These are phyloP conservation scores for Drosophila maculinotata DNA, from an alignment of 2,888 invertebrate species.

Conservation along the genomic window DNA sequence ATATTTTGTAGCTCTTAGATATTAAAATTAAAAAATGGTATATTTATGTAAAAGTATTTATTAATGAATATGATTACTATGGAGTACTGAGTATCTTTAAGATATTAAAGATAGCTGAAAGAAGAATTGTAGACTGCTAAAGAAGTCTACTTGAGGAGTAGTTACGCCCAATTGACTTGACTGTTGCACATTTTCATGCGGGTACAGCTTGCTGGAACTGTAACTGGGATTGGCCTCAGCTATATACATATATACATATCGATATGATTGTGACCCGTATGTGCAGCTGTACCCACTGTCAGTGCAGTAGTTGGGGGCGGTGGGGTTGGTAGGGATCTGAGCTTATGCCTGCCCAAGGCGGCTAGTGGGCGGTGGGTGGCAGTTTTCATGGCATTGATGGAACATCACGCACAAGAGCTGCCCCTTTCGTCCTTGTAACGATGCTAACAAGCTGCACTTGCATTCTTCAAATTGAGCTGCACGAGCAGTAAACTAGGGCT, in stretches of 20 bases:
- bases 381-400: slow-evolving; percentile 38
- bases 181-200: no score
- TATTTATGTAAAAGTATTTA: neutral
- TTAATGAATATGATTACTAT: no score
- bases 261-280: neutral
- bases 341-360: slow-evolving; percentile 25
- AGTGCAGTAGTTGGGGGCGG: no score
- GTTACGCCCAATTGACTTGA: no score
- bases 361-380: slow-evolving; percentile 11
- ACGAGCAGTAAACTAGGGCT: slow-evolving; percentile 1
- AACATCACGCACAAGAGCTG: slow-evolving; percentile 26
- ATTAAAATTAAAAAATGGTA: no score
- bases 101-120: no score
- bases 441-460: slow-evolving; percentile 35
- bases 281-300: neutral
- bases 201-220: no score
- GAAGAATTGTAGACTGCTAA: no score
- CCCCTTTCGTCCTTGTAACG: slow-evolving; percentile 21
- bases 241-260: neutral
- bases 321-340: slow-evolving; percentile 1
- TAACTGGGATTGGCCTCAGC: no score
- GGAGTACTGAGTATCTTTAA: no score
- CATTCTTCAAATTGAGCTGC: slow-evolving; percentile 19
- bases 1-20: no score
- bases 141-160: no score